These are phyloP conservation scores for Geodia barretti DNA, from an alignment of 37 sponge, comb jelly and placozoan genomes.

Conservation along the genomic window DNA sequence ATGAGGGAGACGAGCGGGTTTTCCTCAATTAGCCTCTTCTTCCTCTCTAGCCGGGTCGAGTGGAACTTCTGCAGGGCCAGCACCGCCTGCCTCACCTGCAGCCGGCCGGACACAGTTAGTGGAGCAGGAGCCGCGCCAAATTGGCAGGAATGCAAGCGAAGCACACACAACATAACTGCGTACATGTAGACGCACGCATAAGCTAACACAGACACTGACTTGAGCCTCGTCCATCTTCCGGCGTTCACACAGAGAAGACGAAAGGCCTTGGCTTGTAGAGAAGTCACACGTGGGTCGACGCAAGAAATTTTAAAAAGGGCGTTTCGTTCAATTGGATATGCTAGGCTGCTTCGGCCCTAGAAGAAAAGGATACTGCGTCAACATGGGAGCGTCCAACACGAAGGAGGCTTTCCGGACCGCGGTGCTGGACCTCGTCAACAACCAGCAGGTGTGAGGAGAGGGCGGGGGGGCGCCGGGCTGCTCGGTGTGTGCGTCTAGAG, in stretches of 20 bases:
- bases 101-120: too few relatives aligned
- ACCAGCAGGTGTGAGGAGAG: slow-evolving; percentile 34
- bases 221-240: background rate
- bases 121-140: too few relatives aligned
- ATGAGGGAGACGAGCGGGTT: slow-evolving; percentile 50
- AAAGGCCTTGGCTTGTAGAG: background rate
- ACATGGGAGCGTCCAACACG: slow-evolving; percentile 81
- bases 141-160: too few relatives aligned
- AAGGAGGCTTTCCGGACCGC: slow-evolving; percentile 82
- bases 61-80: slow-evolving; percentile 66
- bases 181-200: too few relatives aligned
- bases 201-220: too few relatives aligned
- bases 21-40: slow-evolving; percentile 43
- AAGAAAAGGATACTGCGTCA: background rate
- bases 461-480: too few relatives aligned
- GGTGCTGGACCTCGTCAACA: slow-evolving; percentile 73
- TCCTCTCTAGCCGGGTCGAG: slow-evolving; percentile 19
- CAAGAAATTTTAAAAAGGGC: background rate
- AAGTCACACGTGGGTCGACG: background rate
- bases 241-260: background rate
- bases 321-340: background rate
- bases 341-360: background rate
- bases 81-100: slow-evolving; percentile 63
- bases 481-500: too few relatives aligned
- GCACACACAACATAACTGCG: too few relatives aligned